These are phyloP conservation scores for Patiria miniata DNA, from an alignment of 35 echinoderm and acorn worm genomes.

Conservation along the genomic window DNA sequence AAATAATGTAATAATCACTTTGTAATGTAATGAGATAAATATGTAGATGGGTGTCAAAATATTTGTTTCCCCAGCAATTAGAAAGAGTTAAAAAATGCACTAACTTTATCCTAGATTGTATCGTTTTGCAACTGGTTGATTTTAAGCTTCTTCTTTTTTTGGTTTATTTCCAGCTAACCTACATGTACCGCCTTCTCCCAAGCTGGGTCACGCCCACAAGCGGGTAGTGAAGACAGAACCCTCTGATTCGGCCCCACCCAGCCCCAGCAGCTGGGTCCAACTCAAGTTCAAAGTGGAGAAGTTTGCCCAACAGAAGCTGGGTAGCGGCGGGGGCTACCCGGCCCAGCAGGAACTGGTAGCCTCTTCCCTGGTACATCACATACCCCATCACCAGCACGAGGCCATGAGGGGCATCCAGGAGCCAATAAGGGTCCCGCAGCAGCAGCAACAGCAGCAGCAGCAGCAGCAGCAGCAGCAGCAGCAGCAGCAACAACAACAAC, in stretches of 20 bases:
- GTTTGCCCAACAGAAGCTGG: conserved; percentile 27
- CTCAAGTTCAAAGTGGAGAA: conserved; percentile 31
- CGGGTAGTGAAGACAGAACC: conserved; percentile 2
- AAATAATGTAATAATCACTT: no score
- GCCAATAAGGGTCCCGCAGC: not conserved
- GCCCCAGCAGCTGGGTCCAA: conserved; percentile 18
- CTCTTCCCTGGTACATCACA: not conserved
- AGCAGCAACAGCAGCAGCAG: not conserved
- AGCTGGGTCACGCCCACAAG: conserved; percentile 7
- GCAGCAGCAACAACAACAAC: not conserved
- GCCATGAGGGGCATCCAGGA: not conserved
- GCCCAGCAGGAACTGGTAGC: conserved; percentile 19
- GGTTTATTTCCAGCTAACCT: not conserved
- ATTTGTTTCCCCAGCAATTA: no score
- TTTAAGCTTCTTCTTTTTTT: not conserved
- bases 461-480: not conserved
- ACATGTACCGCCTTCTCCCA: conserved; percentile 8
- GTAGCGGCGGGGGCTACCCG: conserved; percentile 1
- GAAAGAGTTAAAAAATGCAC: no score
- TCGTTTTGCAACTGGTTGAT: not conserved
- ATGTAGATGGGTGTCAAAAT: no score
- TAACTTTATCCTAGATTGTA: no score
- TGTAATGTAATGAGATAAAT: no score
- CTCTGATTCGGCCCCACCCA: conserved; percentile 4
- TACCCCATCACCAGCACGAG: conserved; percentile 2